These are phyloP conservation scores for Pica pica DNA, from an alignment of 2,113 vertebrate species.

Conservation along the genomic window DNA sequence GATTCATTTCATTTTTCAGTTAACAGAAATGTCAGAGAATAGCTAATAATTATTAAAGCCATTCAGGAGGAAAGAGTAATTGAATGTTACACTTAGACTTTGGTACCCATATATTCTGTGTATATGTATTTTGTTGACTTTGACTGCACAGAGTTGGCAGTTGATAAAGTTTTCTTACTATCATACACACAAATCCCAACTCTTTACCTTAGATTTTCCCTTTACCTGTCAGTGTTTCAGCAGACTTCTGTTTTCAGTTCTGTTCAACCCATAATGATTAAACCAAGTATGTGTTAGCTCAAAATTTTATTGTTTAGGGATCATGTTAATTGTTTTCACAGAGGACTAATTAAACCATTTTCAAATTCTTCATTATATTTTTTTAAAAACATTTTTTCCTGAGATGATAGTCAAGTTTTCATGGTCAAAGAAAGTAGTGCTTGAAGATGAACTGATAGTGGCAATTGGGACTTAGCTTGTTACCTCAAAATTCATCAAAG, in stretches of 20 bases:
- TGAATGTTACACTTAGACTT: not conserved
- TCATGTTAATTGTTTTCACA: not conserved
- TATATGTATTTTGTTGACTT: not conserved
- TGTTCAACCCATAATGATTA: not conserved
- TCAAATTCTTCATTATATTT: not conserved
- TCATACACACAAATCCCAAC: not conserved
- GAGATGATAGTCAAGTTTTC: not conserved
- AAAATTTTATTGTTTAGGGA: not conserved
- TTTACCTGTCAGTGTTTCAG: not conserved
- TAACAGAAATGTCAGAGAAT: not conserved
- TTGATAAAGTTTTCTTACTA: not conserved
- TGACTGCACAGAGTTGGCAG: not conserved
- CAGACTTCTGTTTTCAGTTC: not conserved
- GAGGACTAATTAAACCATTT: not conserved
- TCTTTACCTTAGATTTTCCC: not conserved
- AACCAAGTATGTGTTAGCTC: not conserved
- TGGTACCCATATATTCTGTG: not conserved
- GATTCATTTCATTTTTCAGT: not conserved
- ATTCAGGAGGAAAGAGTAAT: not conserved
- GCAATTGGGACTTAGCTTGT: not conserved
- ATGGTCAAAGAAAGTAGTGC: not conserved
- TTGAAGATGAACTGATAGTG: not conserved
- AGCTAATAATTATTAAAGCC: not conserved
- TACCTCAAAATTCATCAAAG: not conserved
- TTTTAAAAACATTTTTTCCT: not conserved